These are phyloP conservation scores for Xiphydria camelus DNA, from an alignment of 2,888 invertebrate genomes.

Conservation along the genomic window DNA sequence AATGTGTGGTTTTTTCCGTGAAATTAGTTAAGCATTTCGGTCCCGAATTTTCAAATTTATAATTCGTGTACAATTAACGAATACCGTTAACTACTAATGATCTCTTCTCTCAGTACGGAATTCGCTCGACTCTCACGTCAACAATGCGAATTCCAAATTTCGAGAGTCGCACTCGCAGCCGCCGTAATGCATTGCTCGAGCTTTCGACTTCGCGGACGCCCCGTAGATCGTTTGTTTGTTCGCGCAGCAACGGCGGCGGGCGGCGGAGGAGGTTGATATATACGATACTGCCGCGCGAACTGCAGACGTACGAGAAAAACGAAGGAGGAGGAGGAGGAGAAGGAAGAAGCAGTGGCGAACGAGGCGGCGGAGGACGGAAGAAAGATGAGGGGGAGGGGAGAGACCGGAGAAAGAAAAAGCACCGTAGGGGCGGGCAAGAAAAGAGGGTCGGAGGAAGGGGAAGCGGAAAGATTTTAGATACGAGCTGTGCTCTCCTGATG, in stretches of 20 bases:
- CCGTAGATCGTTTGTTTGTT: not conserved
- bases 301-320: slow-evolving; percentile 7
- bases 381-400: not conserved
- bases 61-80: too few relatives aligned
- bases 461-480: slow-evolving; percentile 28
- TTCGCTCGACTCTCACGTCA: too few relatives aligned
- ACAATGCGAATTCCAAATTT: too few relatives aligned
- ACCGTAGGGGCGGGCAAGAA: not conserved
- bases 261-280: slow-evolving; percentile 2
- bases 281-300: not conserved
- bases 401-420: not conserved
- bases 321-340: slow-evolving; percentile 2
- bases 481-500: slow-evolving; percentile 13
- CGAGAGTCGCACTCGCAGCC: too few relatives aligned
- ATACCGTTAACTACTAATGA: too few relatives aligned
- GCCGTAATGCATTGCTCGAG: too few relatives aligned
- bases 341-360: slow-evolving; percentile 5
- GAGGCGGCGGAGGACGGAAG: slow-evolving; percentile 2
- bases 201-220: not conserved
- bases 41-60: too few relatives aligned
- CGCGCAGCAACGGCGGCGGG: too few relatives aligned
- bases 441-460: not conserved
- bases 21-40: too few relatives aligned
- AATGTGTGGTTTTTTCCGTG: too few relatives aligned
- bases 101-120: too few relatives aligned